Evolutionary conservation across 1,140 invertebrate species (phyloP).

Genomic region (Drosophila santomea): DNA sequence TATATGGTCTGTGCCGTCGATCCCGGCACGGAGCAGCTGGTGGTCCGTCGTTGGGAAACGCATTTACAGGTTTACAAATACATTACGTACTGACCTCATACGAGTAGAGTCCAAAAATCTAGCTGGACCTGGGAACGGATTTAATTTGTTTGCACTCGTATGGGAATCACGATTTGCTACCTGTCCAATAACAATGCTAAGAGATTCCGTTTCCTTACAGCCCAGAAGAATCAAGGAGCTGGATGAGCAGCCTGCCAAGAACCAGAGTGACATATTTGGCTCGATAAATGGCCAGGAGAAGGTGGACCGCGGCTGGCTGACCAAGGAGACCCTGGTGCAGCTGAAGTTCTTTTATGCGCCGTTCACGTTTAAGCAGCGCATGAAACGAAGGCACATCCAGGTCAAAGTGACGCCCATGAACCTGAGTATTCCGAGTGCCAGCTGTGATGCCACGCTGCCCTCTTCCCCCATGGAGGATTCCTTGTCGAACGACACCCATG

Average conservation of each 20-base stretch:
- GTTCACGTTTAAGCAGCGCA: conserved; percentile 92
- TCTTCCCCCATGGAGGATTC: conserved; percentile 86
- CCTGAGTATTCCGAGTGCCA: conserved; percentile 86
- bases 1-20: conserved; percentile 90
- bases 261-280: conserved; percentile 87
- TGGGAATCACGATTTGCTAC: not conserved
- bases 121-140: not conserved
- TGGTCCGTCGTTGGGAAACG: conserved; percentile 94
- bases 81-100: conserved; percentile 5
- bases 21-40: conserved; percentile 86
- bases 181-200: not conserved
- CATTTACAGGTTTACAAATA: conserved; percentile 86
- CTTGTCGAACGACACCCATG: conserved; percentile 86
- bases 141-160: conserved; percentile 4
- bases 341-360: conserved; percentile 94
- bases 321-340: conserved; percentile 93
- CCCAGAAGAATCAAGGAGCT: conserved; percentile 86
- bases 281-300: conserved; percentile 85
- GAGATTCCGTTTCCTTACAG: conserved; percentile 8
- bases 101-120: conserved; percentile 1
- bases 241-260: conserved; percentile 66
- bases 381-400: conserved; percentile 89
- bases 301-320: conserved; percentile 94
- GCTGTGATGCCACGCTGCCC: conserved; percentile 41
- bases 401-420: conserved; percentile 93